phyloP scores from a whole-genome alignment of 2,888 invertebrate genomes.

The Yponomeuta plumbellus region DNA sequence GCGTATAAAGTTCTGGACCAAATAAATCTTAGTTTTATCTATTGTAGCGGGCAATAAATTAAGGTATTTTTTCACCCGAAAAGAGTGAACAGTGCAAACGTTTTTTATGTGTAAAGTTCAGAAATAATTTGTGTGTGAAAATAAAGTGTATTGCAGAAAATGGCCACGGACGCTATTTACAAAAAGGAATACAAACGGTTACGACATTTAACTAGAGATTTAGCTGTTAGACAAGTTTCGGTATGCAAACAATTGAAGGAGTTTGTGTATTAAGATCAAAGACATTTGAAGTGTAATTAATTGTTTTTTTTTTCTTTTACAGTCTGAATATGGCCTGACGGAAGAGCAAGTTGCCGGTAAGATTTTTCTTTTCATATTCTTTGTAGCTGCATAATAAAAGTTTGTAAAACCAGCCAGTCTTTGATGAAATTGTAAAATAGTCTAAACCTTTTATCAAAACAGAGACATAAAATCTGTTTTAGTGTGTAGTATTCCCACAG shows the following conservation, averaged over 20 bases:
- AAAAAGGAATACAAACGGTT: conserved; percentile 82
- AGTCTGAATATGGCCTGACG: conserved; percentile 91
- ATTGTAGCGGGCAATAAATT: conserved; percentile 9
- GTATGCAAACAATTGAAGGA: conserved; percentile 64
- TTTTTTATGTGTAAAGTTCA: not conserved
- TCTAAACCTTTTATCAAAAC: not conserved
- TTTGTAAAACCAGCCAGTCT: not conserved
- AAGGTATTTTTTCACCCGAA: not conserved
- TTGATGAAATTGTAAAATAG: not conserved
- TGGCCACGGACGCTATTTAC: conserved; percentile 70
- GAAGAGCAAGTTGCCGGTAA: conserved; percentile 93
- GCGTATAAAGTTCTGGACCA: not conserved
- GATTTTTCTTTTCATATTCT: conserved; percentile 15
- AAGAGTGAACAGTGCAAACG: not conserved
- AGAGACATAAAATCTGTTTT: conserved; percentile 6
- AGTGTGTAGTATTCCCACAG: conserved; percentile 2
- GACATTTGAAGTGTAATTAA: not conserved
- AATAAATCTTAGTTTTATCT: conserved; percentile 9
- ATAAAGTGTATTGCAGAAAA: conserved; percentile 16
- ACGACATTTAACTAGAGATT: conserved; percentile 80
- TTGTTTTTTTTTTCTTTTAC: conserved; percentile 53
- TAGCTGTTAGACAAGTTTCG: conserved; percentile 80
- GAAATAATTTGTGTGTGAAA: conserved; percentile 37
- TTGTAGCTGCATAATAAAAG: conserved; percentile 37
- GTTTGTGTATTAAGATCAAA: not conserved